Percentiles rank a stretch among this genome's conserved stretches.
Conservation (phyloP, 2,797 vertebrate species). For the Ceryle rudis region DNA sequence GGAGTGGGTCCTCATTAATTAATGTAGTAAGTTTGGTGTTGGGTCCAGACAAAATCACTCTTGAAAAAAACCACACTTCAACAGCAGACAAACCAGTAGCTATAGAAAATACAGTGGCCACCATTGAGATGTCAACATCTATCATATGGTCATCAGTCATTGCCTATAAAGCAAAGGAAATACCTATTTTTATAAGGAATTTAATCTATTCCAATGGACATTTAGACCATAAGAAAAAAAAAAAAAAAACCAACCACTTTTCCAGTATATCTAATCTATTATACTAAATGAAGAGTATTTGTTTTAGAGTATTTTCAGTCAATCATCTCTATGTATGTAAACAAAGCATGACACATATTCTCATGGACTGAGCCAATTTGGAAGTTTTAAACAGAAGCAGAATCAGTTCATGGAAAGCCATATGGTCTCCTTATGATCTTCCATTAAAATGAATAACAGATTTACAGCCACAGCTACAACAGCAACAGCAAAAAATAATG, state of each 20-base stretch:
- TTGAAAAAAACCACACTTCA: conserved; percentile 16
- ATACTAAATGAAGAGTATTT: neutral
- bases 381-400: conserved; percentile 39
- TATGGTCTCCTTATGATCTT: conserved; percentile 49
- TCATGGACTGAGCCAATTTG: conserved; percentile 34
- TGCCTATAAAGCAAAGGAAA: neutral
- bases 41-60: conserved; percentile 1
- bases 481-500: neutral
- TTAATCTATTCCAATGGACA: neutral
- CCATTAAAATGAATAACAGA: conserved; percentile 40
- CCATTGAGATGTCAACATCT: neutral
- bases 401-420: conserved; percentile 34
- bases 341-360: conserved; percentile 1
- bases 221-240: neutral
- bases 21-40: conserved; percentile 41
- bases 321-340: conserved; percentile 16
- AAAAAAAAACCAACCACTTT: neutral
- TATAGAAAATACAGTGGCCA: conserved; percentile 1
- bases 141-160: neutral
- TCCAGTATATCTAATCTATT: neutral
- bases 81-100: conserved; percentile 7
- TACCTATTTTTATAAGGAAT: neutral
- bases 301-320: conserved; percentile 2
- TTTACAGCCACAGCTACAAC: conserved; percentile 28
- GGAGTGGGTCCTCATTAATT: conserved; percentile 6